Percentiles rank a stretch among this genome's conserved stretches.
phyloP scores from a whole-genome alignment of 1,140 invertebrate species.

The Oryctes rhinoceros region DNA sequence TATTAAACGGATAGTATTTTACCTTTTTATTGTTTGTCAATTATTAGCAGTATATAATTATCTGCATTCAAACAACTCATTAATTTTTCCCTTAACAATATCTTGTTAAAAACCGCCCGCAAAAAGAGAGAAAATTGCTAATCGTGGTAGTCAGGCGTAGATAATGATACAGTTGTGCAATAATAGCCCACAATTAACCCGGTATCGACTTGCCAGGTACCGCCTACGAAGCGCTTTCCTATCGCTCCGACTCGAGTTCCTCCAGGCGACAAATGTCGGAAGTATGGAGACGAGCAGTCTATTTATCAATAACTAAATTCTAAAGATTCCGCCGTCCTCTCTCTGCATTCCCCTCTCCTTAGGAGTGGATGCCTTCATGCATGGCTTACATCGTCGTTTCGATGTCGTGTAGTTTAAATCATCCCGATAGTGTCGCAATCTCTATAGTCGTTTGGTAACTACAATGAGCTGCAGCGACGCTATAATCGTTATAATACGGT shows the following conservation, averaged over 20 bases:
- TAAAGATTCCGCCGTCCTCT: conserved; percentile 43
- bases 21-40: too few species aligned
- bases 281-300: conserved; percentile 44
- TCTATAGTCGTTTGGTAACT: neutral
- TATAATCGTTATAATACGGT: too few species aligned
- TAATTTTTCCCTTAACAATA: too few species aligned
- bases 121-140: too few species aligned
- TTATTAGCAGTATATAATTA: too few species aligned
- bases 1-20: too few species aligned
- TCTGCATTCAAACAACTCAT: too few species aligned
- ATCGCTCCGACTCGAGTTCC: conserved; percentile 30
- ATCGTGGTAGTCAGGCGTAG: conserved; percentile 40
- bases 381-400: conserved; percentile 43
- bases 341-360: too few species aligned
- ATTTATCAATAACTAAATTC: conserved; percentile 52
- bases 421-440: conserved; percentile 44
- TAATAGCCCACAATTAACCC: conserved; percentile 46
- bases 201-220: conserved; percentile 44
- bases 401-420: conserved; percentile 49
- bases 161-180: conserved; percentile 44
- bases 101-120: too few species aligned
- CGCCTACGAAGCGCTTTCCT: conserved; percentile 32
- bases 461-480: too few species aligned
- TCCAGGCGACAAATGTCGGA: conserved; percentile 48
- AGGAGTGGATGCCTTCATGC: neutral